Conservation (phyloP, 2,888 invertebrate species). For the Augiades crinisus region DNA sequence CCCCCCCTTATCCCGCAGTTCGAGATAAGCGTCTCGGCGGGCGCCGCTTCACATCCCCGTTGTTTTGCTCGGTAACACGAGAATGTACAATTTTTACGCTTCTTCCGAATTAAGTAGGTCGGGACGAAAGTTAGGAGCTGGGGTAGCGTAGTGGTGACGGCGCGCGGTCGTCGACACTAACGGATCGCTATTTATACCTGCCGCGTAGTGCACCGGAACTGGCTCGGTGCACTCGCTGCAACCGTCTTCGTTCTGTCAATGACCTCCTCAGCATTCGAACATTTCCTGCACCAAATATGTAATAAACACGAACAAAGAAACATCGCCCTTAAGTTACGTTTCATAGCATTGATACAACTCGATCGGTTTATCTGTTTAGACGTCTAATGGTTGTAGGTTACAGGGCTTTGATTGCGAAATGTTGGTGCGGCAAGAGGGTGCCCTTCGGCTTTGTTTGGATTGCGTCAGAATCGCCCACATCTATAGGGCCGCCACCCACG, state of each 20-base stretch:
- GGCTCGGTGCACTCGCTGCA: constrained; percentile 77
- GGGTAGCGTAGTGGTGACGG: constrained; percentile 54
- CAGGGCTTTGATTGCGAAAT: constrained; percentile 65
- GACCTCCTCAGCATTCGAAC: constrained; percentile 55
- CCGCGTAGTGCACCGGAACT: constrained; percentile 78
- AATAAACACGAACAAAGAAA: constrained; percentile 5
- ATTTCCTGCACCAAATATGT: constrained; percentile 38
- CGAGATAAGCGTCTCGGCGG: constrained; percentile 41
- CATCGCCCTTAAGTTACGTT: not conserved
- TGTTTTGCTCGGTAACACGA: constrained; percentile 39
- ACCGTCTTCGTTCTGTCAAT: constrained; percentile 75
- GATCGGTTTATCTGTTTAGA: not conserved
- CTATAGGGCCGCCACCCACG: constrained; percentile 66
- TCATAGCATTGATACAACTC: not conserved
- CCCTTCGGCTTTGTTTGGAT: constrained; percentile 72
- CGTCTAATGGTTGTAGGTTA: constrained; percentile 30
- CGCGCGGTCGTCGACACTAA: constrained; percentile 79
- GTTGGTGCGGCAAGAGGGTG: constrained; percentile 61
- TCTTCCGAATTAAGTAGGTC: constrained; percentile 42
- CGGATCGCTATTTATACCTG: constrained; percentile 81
- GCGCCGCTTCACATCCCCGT: constrained; percentile 42
- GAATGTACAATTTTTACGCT: constrained; percentile 45
- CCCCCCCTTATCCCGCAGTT: constrained; percentile 43
- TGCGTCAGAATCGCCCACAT: constrained; percentile 71
- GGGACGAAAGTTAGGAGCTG: constrained; percentile 48